These are phyloP conservation scores for Lumbricus terrestris DNA, from an alignment of 2,888 invertebrate genomes.

Conservation along the genomic window DNA sequence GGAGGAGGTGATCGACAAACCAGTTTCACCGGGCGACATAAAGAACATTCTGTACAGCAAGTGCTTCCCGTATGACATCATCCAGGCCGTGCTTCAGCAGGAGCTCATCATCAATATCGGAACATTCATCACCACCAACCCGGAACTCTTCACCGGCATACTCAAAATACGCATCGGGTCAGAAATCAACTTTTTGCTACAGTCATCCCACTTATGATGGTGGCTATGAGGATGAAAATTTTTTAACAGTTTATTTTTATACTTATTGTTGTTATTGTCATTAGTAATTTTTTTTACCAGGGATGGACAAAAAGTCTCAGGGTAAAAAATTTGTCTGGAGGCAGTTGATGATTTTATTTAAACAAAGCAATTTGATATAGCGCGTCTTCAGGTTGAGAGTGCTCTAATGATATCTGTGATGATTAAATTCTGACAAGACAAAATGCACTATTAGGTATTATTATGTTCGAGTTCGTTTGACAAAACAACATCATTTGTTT, in stretches of 20 bases:
- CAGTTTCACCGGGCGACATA: slow-evolving; percentile 93
- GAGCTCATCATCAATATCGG: slow-evolving; percentile 92
- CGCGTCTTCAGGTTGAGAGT: too few species aligned
- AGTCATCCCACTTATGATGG: not conserved
- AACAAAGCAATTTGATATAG: too few species aligned
- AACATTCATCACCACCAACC: slow-evolving; percentile 84
- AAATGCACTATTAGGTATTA: too few species aligned
- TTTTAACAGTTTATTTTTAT: not conserved
- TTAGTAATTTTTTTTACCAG: too few species aligned
- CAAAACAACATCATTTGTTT: too few species aligned
- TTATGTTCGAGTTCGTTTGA: too few species aligned
- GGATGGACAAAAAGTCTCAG: too few species aligned
- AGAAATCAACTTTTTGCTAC: slow-evolving; percentile 33
- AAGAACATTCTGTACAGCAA: slow-evolving; percentile 80
- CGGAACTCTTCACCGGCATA: slow-evolving; percentile 91
- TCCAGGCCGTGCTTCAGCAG: slow-evolving; percentile 88
- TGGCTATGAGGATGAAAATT: not conserved
- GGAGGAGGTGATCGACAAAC: slow-evolving; percentile 88
- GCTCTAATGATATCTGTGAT: too few species aligned
- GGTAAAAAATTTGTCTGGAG: too few species aligned
- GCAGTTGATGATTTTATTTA: too few species aligned
- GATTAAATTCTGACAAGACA: too few species aligned
- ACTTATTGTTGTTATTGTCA: too few species aligned
- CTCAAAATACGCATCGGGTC: slow-evolving; percentile 75
- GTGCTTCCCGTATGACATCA: slow-evolving; percentile 73